Evolutionary conservation across 2,888 invertebrate genomes (phyloP), one percentile per base, ranked within the genome.

Genomic region (Diplolepis rosae): DNA sequence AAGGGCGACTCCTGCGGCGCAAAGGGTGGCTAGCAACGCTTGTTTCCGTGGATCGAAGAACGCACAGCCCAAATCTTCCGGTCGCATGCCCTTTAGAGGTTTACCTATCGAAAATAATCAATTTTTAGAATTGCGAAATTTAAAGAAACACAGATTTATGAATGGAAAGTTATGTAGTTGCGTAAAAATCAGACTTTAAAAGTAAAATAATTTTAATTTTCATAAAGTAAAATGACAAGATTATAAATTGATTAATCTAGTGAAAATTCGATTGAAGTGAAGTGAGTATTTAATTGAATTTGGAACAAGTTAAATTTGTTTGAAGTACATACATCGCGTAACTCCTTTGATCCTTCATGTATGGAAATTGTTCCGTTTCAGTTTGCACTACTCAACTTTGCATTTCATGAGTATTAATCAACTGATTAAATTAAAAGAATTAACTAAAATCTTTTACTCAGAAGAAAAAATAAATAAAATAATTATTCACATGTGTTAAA

Each of bases 61-160:
- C 1, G 95, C 93, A 86, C 96, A 96, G 22, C 96, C 96, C 54
- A 96, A 89, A 77, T 95, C 93, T 79, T 95, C 94, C 0, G 94
- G 93, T 5, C 92, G 92, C 76, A 96, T 90, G 42, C 92, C 91
- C 72, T 91, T 91, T 66, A 96, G 89, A 0, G 79, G 72, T 24
- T 79, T 79, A 42, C 76, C 78, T 61, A n/a, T 48, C 1, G 18
- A 48, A 48, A 48, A 45, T 5, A 18, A 48, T 9, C 6, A n/a
- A 42, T 42, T 15, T 13, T 42, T 42, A 42, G 15, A 15, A 42
- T n/a, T 42, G n/a, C 6, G n/a, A n/a, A n/a, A n/a, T n/a, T n/a
- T n/a, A n/a, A n/a, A n/a, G n/a, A n/a, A n/a, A n/a, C n/a, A 2
- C 39, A 42, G n/a, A 5, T 5, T n/a, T n/a, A 42, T 13, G 5